Percentiles rank a stretch among this genome's conserved stretches.
phyloP scores from a whole-genome alignment of 2,797 vertebrate species.

The Loris lydekkerianus region DNA sequence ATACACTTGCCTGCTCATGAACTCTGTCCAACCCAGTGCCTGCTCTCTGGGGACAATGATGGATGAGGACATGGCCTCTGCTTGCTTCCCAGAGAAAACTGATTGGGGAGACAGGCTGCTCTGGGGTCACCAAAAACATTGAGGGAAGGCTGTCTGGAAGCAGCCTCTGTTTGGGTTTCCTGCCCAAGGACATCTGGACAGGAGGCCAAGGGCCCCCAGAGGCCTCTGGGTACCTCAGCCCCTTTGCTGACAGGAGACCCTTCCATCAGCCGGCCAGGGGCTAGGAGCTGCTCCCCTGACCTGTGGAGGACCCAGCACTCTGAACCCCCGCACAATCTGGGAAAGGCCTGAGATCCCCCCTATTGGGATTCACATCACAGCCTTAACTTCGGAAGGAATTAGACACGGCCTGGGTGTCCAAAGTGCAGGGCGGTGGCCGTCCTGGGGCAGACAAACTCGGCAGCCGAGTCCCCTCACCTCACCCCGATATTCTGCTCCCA shows the following conservation, averaged over 20 bases:
- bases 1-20: constrained; percentile 66
- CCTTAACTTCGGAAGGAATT: constrained; percentile 72
- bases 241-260: background rate
- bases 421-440: constrained; percentile 45
- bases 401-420: constrained; percentile 83
- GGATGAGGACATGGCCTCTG: background rate
- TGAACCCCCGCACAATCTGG: constrained; percentile 20
- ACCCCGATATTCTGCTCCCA: constrained; percentile 61
- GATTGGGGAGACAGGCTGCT: background rate
- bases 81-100: background rate
- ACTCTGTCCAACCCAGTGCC: constrained; percentile 51
- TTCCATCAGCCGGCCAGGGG: too few species aligned
- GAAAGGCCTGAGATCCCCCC: constrained; percentile 11
- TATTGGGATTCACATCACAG: constrained; percentile 81
- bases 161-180: background rate
- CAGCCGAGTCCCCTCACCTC: constrained; percentile 48
- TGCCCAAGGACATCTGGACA: background rate
- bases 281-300: constrained; percentile 38
- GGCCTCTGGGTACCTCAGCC: background rate
- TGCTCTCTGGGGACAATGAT: constrained; percentile 46
- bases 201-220: background rate
- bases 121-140: background rate
- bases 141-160: background rate
- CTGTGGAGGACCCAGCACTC: constrained; percentile 33
- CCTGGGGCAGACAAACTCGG: background rate